A percentile compares a stretch with the other conserved stretches of the same genome.
Evolutionary conservation across 2,113 vertebrate genomes (phyloP).

Genomic region (Xiphorhynchus elegans): DNA sequence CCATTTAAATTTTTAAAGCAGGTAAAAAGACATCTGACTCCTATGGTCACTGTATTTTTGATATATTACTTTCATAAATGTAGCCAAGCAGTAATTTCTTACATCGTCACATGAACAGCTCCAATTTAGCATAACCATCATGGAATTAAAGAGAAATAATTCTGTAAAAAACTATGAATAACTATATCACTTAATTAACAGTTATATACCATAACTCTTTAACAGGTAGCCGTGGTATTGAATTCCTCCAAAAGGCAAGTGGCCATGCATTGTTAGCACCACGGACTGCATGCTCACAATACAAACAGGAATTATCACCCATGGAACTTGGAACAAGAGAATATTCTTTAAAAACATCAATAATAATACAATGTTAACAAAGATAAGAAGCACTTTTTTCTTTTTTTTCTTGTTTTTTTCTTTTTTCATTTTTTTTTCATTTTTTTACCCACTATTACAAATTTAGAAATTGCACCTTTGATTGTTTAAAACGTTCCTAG

Average conservation of each 20-base stretch:
- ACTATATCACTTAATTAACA: conserved; percentile 71
- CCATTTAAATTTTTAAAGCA: conserved; percentile 78
- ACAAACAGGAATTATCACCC: conserved; percentile 78
- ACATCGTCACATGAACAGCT: conserved; percentile 77
- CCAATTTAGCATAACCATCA: conserved; percentile 76
- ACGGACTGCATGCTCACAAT: conserved; percentile 83
- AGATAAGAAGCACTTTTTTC: conserved; percentile 82
- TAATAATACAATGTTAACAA: conserved; percentile 82
- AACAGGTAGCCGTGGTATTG: conserved; percentile 73
- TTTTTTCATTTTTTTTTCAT: not conserved
- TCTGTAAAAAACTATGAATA: conserved; percentile 68
- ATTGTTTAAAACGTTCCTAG: conserved; percentile 75
- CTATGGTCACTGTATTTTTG: conserved; percentile 74
- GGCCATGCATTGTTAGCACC: conserved; percentile 81
- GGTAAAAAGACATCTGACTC: conserved; percentile 75
- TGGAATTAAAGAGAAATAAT: conserved; percentile 69
- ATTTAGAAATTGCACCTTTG: conserved; percentile 86
- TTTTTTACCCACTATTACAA: conserved; percentile 81
- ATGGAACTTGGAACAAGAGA: conserved; percentile 75
- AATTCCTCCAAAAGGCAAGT: conserved; percentile 75
- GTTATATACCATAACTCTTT: conserved; percentile 67
- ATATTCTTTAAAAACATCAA: conserved; percentile 76
- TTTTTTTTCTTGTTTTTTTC: not conserved
- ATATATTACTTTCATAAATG: conserved; percentile 81
- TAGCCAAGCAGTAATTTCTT: conserved; percentile 70